phyloP scores from a whole-genome alignment of 2,797 vertebrate genomes.

The Acipenser ruthenus region DNA sequence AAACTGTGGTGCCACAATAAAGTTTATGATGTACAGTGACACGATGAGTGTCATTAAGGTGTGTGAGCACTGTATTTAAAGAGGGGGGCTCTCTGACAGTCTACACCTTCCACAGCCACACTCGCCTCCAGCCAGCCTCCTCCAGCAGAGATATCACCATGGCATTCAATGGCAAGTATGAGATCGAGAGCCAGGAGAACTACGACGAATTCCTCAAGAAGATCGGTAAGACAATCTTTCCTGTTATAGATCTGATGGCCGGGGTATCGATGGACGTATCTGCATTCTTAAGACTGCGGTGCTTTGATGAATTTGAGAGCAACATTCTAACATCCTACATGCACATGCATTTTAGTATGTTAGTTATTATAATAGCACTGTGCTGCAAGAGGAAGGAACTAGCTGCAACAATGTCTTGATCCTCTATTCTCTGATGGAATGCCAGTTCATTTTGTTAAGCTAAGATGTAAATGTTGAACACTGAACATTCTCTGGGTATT shows the following conservation, averaged over 20 bases:
- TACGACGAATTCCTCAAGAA: constrained; percentile 80
- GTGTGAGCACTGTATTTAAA: constrained; percentile 42
- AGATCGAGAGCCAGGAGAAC: constrained; percentile 78
- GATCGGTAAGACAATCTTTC: constrained; percentile 62
- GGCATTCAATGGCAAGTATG: constrained; percentile 81
- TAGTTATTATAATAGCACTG: constrained; percentile 63
- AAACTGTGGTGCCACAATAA: constrained; percentile 36
- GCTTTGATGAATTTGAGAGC: neutral
- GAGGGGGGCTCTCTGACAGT: constrained; percentile 13
- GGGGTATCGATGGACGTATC: neutral
- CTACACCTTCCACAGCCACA: constrained; percentile 35
- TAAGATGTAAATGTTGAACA: no score
- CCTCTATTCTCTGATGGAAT: no score
- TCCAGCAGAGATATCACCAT: constrained; percentile 44
- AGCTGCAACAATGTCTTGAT: constrained; percentile 63
- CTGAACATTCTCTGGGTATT: no score
- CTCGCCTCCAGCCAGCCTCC: constrained; percentile 24
- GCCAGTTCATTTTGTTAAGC: no score
- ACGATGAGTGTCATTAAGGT: constrained; percentile 18
- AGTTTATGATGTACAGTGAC: constrained; percentile 30
- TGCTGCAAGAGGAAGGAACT: constrained; percentile 75
- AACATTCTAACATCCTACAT: neutral
- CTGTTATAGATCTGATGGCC: neutral
- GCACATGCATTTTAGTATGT: constrained; percentile 54
- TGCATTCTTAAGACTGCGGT: neutral